phyloP scores from a whole-genome alignment of 2,797 vertebrate genomes.

The Mareca penelope region DNA sequence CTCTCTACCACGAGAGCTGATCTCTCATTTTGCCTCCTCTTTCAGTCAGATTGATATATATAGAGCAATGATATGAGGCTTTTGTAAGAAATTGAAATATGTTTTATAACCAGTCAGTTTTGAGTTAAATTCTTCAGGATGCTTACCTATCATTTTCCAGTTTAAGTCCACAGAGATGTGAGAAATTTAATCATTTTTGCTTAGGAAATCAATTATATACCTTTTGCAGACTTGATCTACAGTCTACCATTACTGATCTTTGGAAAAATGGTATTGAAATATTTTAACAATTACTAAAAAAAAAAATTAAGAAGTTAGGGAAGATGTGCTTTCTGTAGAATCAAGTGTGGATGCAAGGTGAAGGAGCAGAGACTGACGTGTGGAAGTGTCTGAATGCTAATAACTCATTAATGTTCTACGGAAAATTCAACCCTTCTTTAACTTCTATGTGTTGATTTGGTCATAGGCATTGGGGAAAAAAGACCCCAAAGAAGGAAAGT shows the following conservation, averaged over 20 bases:
- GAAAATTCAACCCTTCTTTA: neutral
- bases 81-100: neutral
- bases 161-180: neutral
- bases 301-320: neutral
- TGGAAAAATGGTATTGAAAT: neutral
- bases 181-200: neutral
- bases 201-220: neutral
- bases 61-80: neutral
- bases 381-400: neutral
- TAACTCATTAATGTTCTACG: neutral
- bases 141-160: neutral
- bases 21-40: neutral
- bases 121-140: neutral
- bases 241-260: neutral
- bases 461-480: neutral
- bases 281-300: neutral
- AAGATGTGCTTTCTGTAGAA: neutral
- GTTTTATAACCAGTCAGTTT: neutral
- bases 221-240: neutral
- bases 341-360: neutral
- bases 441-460: neutral
- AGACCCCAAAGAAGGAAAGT: neutral
- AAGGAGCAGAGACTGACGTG: neutral
- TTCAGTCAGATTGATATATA: neutral
- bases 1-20: neutral